Base-by-base conservation (phyloP, 2,797 vertebrate genomes). In the Sternarchorhynchus goeldii region DNA sequence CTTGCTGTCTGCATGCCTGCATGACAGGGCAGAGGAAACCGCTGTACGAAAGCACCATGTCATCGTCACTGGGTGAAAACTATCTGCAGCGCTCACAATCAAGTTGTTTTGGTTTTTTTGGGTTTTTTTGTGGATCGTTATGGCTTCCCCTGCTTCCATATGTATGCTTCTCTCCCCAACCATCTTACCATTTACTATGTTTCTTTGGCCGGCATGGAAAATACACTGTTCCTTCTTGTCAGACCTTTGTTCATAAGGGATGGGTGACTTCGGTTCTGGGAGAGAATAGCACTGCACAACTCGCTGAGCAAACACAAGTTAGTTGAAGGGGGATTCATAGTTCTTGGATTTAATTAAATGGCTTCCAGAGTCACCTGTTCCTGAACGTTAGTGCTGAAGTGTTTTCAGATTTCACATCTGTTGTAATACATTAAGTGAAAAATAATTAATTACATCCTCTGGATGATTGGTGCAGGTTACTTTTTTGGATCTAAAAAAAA, bases 221-320 rank as follows among this genome's bases (percentile, higher is more conserved):
- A 34, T 18, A 29, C 53, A 41, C 50, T 75, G 20, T 68, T 69
- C 29, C 64, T 70, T 45, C 32, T 64, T 80, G 78, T 31, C n/a
- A 80, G 57, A 39, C 63, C 50, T 70, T 77, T 16, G 14, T 64
- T 12, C 39, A 0, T 39, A n/a, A 29, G 6, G 25, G 5, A 16
- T 12, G 7, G 3, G 18, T 8, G 20, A 45, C 55, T 25, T 25
- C 18, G 50, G 18, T 4, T 21, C 4, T 21, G 32, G 21, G 6
- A 1, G 45, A 14, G 8, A 55, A 57, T 6, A n/a, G 92, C 90
- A 83, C 86, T 92, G 91, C 91, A 92, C 88, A 89, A 88, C 20
- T 65, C 45, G 10, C 3, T 50, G 1, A n/a, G 63, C 20, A 20
- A 50, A 62, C 32, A 25, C 21, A 12, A 41, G 10, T 66, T 14